Evolutionary conservation across 2,797 vertebrate genomes (phyloP).

Genomic region (Buphagus erythrorhynchus): DNA sequence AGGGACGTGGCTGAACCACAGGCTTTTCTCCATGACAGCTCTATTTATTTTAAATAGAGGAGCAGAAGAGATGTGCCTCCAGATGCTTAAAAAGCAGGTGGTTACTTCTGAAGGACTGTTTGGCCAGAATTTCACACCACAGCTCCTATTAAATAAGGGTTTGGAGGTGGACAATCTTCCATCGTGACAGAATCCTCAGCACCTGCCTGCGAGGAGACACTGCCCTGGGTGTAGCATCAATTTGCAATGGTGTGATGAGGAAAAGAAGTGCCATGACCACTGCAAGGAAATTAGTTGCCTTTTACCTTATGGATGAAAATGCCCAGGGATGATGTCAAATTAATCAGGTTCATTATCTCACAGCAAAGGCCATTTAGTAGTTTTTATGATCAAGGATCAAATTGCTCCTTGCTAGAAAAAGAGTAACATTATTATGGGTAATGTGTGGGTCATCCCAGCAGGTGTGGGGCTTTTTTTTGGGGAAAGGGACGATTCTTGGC

Average conservation of each 20-base stretch:
- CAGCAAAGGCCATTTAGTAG: background rate
- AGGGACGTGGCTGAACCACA: background rate
- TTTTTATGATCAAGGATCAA: background rate
- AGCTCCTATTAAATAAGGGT: background rate
- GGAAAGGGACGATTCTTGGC: background rate
- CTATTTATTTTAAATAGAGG: slow-evolving; percentile 13
- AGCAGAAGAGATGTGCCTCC: background rate
- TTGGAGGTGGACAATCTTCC: background rate
- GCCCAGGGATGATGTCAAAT: background rate
- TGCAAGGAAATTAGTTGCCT: background rate
- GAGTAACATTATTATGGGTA: background rate
- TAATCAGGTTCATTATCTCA: background rate
- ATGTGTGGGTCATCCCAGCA: background rate
- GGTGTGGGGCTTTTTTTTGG: background rate
- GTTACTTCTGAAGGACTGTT: slow-evolving; percentile 10
- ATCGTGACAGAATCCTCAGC: background rate
- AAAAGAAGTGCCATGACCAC: background rate
- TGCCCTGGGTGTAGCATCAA: background rate
- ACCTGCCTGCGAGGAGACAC: background rate
- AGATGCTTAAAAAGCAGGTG: background rate
- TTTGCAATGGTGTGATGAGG: background rate
- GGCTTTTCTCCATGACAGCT: background rate
- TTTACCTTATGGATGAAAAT: background rate
- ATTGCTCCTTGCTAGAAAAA: background rate
- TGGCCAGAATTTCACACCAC: background rate